Conservation (phyloP, 2,797 vertebrate species). For the Peromyscus attwateri region DNA sequence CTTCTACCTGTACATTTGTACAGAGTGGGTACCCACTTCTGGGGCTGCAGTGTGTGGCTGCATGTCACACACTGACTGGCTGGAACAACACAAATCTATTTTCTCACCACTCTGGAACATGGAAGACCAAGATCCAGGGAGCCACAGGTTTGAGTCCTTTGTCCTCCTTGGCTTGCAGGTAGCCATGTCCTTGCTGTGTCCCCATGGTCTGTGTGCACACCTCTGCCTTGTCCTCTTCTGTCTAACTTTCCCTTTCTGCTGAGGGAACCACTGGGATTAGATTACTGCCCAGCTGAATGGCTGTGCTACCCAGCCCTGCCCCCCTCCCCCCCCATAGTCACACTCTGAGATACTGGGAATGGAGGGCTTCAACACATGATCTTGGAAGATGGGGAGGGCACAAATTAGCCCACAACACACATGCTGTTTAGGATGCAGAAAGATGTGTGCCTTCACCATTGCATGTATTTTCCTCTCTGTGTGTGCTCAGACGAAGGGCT, state of each 20-base stretch:
- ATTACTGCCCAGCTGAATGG: neutral
- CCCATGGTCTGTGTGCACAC: neutral
- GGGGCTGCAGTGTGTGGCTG: neutral
- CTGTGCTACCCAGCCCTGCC: neutral
- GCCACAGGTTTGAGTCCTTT: neutral
- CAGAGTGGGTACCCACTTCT: neutral
- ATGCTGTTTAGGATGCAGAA: neutral
- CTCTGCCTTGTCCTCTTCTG: neutral
- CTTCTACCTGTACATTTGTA: neutral
- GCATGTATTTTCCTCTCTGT: neutral
- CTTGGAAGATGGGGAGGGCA: neutral
- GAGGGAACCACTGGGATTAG: neutral
- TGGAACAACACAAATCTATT: constrained; percentile 7
- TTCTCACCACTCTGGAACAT: neutral
- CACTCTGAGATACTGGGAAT: neutral
- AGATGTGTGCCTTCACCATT: neutral
- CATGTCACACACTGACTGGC: neutral
- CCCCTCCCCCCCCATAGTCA: neutral
- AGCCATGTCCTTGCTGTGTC: neutral
- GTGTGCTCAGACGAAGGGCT: neutral
- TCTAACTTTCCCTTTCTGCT: neutral
- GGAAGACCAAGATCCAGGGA: neutral
- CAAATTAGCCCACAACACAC: neutral
- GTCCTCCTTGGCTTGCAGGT: neutral
- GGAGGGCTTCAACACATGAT: neutral